Evolutionary conservation across 2,888 invertebrate genomes (phyloP), one percentile per base, ranked within the genome.

Genomic region (Papilio protenor): DNA sequence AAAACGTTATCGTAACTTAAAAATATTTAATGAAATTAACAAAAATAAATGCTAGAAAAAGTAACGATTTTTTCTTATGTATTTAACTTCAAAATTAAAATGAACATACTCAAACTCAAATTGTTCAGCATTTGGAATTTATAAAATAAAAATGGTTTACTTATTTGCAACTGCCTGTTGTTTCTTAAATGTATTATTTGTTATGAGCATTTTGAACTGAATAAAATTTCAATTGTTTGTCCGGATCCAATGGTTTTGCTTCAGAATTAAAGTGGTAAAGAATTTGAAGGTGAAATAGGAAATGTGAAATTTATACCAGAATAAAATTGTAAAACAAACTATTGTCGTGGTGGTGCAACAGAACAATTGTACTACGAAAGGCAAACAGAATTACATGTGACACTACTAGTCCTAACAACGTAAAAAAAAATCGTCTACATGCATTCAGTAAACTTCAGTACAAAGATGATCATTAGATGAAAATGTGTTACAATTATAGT

Each of bases 191-290:
- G 6, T 55, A n/a, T 2, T 57, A 57, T 57, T 2, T 59, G 57
- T 59, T 59, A 23, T 14, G 61, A 61, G 61, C 27, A 61, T 14
- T 61, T 27, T 23, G 12, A 59, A 59, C 57, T 59, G 21, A 59
- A 0, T 45, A 45, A 45, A 12, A 18, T 69, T n/a, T 45, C 21
- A 45, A 33, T 45, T 11, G n/a, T 5, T 21, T 45, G 12, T 69
- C 45, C 45, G 12, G 18, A 45, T 4, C 12, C 12, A 3, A 45
- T 11, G n/a, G 4, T 66, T 66, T 66, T 45, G 11, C 18, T 40
- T 69, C 11, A 21, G 4, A 45, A 61, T 27, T 47, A 74, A 74
- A 74, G 74, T 74, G 74, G 74, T 64, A 74, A 74, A 74, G 74
- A 47, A 57, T 73, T 73, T 73, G 23, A 73, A 73, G 33, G 33